Base-by-base conservation (phyloP, 2,113 vertebrate genomes). In the Vidua macroura region DNA sequence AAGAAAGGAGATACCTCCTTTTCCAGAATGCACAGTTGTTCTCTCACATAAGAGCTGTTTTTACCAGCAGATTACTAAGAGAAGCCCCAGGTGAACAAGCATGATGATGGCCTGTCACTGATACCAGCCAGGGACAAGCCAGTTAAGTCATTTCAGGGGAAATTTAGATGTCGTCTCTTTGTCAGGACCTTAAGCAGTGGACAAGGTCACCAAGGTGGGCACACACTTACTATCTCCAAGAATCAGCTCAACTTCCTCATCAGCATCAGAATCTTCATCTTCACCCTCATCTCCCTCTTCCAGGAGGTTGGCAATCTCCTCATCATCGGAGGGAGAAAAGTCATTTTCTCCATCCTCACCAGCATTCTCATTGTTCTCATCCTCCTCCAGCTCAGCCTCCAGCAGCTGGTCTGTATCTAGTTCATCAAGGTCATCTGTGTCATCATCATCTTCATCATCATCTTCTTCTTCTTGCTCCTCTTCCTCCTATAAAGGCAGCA, bases 401-500 rank as follows among this genome's bases (percentile, higher is more conserved):
- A 99, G 98, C 81, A 99, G 95, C 56, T 99, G 99, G 95, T 99
- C 99, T 0, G 99, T 99, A 88, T 99, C 99, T 1, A 99, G 95
- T n/a, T 98, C 98, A 86, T 98, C 98, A 25, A 98, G 97, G 31
- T 99, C 99, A 60, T 99, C 99, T 8, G 99, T 99, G 20, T 99
- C 98, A 27, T 99, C 99, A 3, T 99, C 99, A 21, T 99, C 99
- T 28, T 99, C 99, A 6, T 99, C 98, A 18, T 99, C 98, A 5
- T 99, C 98, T 55, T 99, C 99, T 7, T 99, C 99, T 6, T 99
- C 98, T 59, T 99, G 98, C 48, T 99, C 98, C 67, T 98, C 99
- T 72, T 99, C 99, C 78, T 99, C 98, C 97, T 99, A 76, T 39
- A 89, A 63, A 96, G 39, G 96, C 13, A 95, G 31, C 43, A 90